Evolutionary conservation across 1,140 invertebrate genomes (phyloP), one percentile per base, ranked within the genome.

Genomic region (Euura lappo): DNA sequence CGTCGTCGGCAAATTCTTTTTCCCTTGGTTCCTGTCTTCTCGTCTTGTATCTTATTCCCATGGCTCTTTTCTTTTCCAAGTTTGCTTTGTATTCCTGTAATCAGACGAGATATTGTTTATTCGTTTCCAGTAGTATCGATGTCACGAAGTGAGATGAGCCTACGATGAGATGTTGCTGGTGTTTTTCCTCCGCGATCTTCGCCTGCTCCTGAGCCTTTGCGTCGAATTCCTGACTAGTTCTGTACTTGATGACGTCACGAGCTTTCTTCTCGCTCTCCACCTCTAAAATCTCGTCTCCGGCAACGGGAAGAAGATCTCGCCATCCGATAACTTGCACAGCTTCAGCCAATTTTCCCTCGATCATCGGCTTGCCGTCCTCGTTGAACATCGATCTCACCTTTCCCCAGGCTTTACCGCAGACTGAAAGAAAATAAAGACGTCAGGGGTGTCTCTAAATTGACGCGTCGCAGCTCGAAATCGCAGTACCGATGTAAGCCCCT

Each of bases 281-380:
- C 90, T 99, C 93, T 6, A 98, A 83, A 64, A 98, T 92, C 72
- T 92, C 87, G 79, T 98, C 96, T 0, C 98, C 98, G 67, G 96
- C 95, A 13, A 91, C 82, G 0, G 98, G 98, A 72, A 99, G 84
- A n/a, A 28, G 28, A 51, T 94, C 92, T 76, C 91, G 90, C 97
- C 97, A 99, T 11, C 97, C 97, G 51, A 95, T 90, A 44, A 99
- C 91, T 85, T 97, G 93, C 4, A 95, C 95, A 1, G 98, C 95
- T 4, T 93, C 93, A 0, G 95, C 92, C 0, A 97, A 96, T 7
- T 89, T 86, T 0, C 94, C 97, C 80, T 92, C 84, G 6, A 89
- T 83, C 7, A 99, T 69, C 0, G 89, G 79, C 45, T 90, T 84
- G 0, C 95, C 95, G 73, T 91, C 89, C 73, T 97, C 94, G 86